Percentiles rank a stretch among this genome's conserved stretches.
phyloP scores from a whole-genome alignment of 2,113 vertebrate genomes.

The Crocuta crocuta region DNA sequence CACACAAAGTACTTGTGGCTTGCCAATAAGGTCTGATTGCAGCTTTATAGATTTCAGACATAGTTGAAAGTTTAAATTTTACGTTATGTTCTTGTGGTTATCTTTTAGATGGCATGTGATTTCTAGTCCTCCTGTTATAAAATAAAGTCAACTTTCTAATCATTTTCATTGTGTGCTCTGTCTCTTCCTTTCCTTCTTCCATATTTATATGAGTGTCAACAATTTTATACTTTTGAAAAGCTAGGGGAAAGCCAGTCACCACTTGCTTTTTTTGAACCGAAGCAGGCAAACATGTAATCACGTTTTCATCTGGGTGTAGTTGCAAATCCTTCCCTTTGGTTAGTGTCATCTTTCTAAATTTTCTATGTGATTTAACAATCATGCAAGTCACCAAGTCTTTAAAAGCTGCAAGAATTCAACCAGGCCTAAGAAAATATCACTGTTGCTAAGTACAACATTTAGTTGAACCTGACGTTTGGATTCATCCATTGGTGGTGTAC shows the following conservation, averaged over 20 bases:
- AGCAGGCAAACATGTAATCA: slow-evolving; percentile 31
- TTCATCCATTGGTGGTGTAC: not conserved
- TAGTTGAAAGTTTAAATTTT: slow-evolving; percentile 67
- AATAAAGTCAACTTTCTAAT: slow-evolving; percentile 59
- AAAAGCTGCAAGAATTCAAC: slow-evolving; percentile 21
- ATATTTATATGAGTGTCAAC: slow-evolving; percentile 24
- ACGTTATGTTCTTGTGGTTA: slow-evolving; percentile 62
- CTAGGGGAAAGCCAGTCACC: slow-evolving; percentile 24
- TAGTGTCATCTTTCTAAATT: slow-evolving; percentile 16
- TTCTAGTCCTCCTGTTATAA: slow-evolving; percentile 59
- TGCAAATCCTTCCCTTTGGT: slow-evolving; percentile 11
- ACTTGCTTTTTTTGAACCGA: slow-evolving; percentile 6
- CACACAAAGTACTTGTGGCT: slow-evolving; percentile 74
- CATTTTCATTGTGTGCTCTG: slow-evolving; percentile 36
- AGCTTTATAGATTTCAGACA: slow-evolving; percentile 75
- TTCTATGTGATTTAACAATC: slow-evolving; percentile 50
- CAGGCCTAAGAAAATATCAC: not conserved
- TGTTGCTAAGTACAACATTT: not conserved
- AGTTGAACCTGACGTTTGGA: slow-evolving; percentile 49
- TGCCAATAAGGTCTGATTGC: slow-evolving; percentile 72
- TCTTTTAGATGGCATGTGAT: slow-evolving; percentile 60
- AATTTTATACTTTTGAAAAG: slow-evolving; percentile 51
- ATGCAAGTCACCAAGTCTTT: not conserved
- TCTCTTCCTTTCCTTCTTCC: slow-evolving; percentile 52
- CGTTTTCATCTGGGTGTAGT: not conserved